Base-by-base conservation (phyloP, 1,140 invertebrate species). In the Tetraneura akinire region DNA sequence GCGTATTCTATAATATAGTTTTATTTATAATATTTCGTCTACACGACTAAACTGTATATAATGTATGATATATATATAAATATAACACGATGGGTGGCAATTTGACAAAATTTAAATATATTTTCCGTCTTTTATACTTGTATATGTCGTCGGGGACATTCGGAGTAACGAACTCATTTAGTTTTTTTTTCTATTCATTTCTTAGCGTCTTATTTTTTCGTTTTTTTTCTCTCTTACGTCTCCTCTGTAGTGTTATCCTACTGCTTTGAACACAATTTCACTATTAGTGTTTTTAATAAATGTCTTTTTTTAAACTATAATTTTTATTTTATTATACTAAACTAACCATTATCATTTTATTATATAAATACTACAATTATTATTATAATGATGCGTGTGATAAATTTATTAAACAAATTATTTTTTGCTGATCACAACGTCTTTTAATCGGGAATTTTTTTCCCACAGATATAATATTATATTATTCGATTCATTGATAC, bases 71-170 rank as follows among this genome's bases (percentile, higher is more conserved):
- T 57, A 57, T 4, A 23, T 23, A 11, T 29, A 62, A 4, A 32
- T 62, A 32, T 10, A n/a, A 14, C 0, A 3, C 3, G 32, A 1
- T 14, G 6, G 1, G 29, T 64, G 60, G 29, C 60, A 64, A 32
- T 37, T 64, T 37, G 60, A 64, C 60, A 64, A 32, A 37, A 64
- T 64, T 64, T 32, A 64, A 64, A 64, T 32, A 37, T 23, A 64
- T 26, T 8, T 37, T 37, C 3, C 8, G 32, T 37, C 32, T 4
- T 37, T 37, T 37, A 37, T 37, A 37, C 8, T 4, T 4, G 8
- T 37, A 37, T 37, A 37, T 4, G 8, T 37, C 8, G 32, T 37
- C 32, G 32, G 32, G 32, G 32, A 37, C 60, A 3, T 8, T 9
- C 13, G 26, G 29, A 26, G 14, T 32, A 64, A 64, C 29, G 60